Conservation (phyloP, 2,113 vertebrate species). For the Merops nubicus region DNA sequence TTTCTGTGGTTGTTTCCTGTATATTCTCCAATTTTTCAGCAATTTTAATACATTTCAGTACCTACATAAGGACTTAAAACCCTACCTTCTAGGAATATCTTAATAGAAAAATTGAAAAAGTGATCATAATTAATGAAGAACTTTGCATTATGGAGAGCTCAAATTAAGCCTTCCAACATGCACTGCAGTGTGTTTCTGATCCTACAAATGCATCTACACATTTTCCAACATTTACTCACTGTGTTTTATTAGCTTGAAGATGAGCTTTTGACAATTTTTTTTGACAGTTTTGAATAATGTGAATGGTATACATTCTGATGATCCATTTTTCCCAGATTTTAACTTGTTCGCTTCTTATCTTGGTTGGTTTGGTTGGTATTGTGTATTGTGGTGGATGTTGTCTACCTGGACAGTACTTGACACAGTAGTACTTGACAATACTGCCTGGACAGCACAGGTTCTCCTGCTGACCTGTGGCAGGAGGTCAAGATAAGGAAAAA, state of each 20-base stretch:
- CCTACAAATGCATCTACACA: neutral
- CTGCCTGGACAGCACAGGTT: too few species aligned
- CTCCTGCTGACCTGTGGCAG: fast-evolving
- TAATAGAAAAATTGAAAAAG: neutral
- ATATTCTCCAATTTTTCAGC: neutral
- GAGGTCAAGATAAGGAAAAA: neutral
- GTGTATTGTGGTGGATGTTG: too few species aligned
- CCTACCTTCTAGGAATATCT: neutral
- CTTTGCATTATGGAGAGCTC: fast-evolving
- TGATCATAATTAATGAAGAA: neutral
- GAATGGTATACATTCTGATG: neutral
- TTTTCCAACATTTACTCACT: neutral
- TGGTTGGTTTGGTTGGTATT: too few species aligned
- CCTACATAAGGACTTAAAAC: neutral
- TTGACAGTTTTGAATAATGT: neutral
- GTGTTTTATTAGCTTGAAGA: neutral
- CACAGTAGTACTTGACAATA: too few species aligned
- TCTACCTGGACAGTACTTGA: too few species aligned
- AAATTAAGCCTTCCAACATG: neutral
- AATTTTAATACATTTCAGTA: neutral
- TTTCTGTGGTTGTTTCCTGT: neutral
- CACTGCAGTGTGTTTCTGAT: neutral
- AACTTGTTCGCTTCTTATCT: too few species aligned
- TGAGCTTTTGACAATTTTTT: neutral
- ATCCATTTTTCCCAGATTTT: neutral